A percentile compares a stretch with the other conserved stretches of the same genome.
Conservation (phyloP, 2,888 invertebrate species). For the Petrophora chlorosata region DNA sequence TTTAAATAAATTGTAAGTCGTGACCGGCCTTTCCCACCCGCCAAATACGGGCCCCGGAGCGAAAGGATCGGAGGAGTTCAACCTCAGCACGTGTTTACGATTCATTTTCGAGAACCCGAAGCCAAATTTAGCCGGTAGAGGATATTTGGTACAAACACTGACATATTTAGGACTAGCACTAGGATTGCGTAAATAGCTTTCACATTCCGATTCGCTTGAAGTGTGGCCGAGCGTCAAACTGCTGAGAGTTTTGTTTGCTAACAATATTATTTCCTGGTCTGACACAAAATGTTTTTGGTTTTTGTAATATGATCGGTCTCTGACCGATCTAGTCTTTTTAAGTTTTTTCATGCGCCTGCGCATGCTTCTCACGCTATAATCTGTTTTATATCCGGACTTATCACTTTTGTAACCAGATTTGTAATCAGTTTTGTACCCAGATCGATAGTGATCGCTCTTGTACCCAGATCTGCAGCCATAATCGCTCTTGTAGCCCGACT, state of each 20-base stretch:
- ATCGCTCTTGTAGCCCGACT: slow-evolving; percentile 85
- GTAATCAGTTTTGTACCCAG: slow-evolving; percentile 86
- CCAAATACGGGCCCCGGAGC: slow-evolving; percentile 81
- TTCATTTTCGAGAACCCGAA: slow-evolving; percentile 71
- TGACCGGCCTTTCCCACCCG: slow-evolving; percentile 72
- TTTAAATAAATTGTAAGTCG: slow-evolving; percentile 76
- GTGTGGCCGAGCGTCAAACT: slow-evolving; percentile 84
- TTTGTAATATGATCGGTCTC: slow-evolving; percentile 79
- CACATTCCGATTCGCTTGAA: slow-evolving; percentile 80
- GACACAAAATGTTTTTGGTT: slow-evolving; percentile 82
- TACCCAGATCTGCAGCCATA: slow-evolving; percentile 82
- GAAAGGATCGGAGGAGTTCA: slow-evolving; percentile 74
- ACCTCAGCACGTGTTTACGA: slow-evolving; percentile 63
- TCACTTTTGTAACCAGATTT: slow-evolving; percentile 85
- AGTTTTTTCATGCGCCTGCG: slow-evolving; percentile 77
- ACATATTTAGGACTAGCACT: slow-evolving; percentile 73
- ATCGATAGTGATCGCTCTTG: slow-evolving; percentile 77
- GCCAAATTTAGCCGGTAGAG: slow-evolving; percentile 65
- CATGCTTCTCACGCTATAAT: slow-evolving; percentile 79
- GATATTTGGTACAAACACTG: slow-evolving; percentile 75
- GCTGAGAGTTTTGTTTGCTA: slow-evolving; percentile 80
- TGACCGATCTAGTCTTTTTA: slow-evolving; percentile 77
- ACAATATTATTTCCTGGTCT: slow-evolving; percentile 84
- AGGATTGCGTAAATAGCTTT: slow-evolving; percentile 69
- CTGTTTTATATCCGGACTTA: slow-evolving; percentile 84